A percentile compares a stretch with the other conserved stretches of the same genome.
Conservation (phyloP, 2,113 vertebrate species). For the Uropsilus gracilis region DNA sequence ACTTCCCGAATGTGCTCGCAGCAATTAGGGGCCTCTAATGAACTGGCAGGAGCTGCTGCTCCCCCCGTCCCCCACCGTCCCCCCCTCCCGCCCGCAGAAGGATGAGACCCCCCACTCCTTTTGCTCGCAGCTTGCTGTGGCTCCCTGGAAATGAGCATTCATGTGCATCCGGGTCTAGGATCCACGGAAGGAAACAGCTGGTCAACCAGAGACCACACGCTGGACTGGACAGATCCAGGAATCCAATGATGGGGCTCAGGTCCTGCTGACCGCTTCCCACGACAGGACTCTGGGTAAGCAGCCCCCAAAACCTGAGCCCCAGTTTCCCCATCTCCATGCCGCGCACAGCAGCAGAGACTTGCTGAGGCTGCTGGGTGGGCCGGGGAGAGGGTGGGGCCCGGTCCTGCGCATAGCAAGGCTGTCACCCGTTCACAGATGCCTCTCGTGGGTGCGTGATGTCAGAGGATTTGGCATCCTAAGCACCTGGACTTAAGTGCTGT, state of each 20-base stretch:
- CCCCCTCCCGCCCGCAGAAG: slow-evolving; percentile 66
- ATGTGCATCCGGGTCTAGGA: no score
- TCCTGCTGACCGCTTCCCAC: background rate
- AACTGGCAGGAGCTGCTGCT: slow-evolving; percentile 73
- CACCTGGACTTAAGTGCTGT: slow-evolving; percentile 30
- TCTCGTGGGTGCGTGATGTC: slow-evolving; percentile 15
- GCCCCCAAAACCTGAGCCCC: background rate
- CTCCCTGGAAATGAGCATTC: background rate
- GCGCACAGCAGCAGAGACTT: background rate
- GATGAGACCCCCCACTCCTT: background rate
- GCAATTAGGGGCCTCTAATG: slow-evolving; percentile 86
- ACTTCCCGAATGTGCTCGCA: slow-evolving; percentile 81
- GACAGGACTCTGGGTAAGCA: background rate
- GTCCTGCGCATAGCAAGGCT: rapidly evolving
- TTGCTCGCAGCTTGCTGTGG: background rate
- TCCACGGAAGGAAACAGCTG: no score
- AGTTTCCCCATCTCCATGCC: background rate
- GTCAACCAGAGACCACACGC: background rate
- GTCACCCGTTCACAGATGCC: background rate
- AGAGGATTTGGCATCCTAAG: slow-evolving; percentile 52
- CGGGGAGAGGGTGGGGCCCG: background rate
- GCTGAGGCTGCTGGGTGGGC: background rate
- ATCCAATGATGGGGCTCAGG: background rate
- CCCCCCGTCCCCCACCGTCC: slow-evolving; percentile 69
- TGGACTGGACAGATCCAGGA: no score